phyloP scores from a whole-genome alignment of 2,113 vertebrate genomes.

The Bos taurus region ARS-UCD2.0 NC_037345.1:3056501-3057000 shows the following conservation, averaged over 20 bases:
- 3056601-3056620: background rate
- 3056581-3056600: background rate
- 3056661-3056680: background rate
- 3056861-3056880: background rate
- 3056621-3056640: background rate
- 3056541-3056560: background rate
- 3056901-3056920: background rate
- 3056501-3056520: background rate
- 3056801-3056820: background rate
- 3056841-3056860: background rate
- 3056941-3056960: background rate
- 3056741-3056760: background rate
- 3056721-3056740: background rate
- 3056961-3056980: background rate
- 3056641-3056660: background rate
- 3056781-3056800: background rate
- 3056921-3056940: background rate
- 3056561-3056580: background rate
- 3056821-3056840: background rate
- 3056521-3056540: background rate
- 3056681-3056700: background rate
- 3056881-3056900: background rate
- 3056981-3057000: background rate
- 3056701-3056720: background rate
- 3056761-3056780: background rate